phyloP scores from a whole-genome alignment of 2,113 vertebrate genomes.

The Poeciliopsis turrubarensis region DNA sequence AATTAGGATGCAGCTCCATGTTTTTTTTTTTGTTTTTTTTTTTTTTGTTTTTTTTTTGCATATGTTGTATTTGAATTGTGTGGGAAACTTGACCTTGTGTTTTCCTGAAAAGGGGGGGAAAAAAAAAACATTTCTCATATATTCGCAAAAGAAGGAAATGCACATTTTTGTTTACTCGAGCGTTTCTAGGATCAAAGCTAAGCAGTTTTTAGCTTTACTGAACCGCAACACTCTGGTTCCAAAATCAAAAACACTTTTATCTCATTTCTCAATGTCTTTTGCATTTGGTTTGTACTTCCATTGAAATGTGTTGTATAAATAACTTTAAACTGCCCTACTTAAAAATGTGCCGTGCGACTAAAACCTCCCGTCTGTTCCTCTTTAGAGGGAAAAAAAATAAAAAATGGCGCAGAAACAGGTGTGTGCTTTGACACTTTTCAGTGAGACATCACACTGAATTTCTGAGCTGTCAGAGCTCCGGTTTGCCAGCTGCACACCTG shows the following conservation, averaged over 20 bases:
- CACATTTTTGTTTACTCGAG: background rate
- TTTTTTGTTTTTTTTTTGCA: conserved; percentile 9
- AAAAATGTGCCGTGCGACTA: background rate
- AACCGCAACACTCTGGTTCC: background rate
- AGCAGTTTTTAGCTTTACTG: background rate
- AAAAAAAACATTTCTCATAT: background rate
- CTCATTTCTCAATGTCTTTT: background rate
- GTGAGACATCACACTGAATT: conserved; percentile 30
- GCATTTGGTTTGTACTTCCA: background rate
- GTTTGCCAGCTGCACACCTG: conserved; percentile 59
- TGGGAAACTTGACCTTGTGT: conserved; percentile 17
- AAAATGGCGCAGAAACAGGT: background rate
- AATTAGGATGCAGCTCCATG: conserved; percentile 52
- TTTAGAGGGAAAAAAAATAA: conserved; percentile 9
- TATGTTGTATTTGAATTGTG: conserved; percentile 26
- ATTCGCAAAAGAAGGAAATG: background rate
- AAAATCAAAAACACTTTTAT: background rate
- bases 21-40: background rate
- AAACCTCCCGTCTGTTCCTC: background rate
- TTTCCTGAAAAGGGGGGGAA: background rate
- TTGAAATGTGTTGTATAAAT: background rate
- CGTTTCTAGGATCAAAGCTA: background rate
- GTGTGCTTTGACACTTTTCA: conserved; percentile 32
- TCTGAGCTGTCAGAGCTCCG: conserved; percentile 44
- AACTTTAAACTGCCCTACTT: background rate